These are phyloP conservation scores for Parazoanthus atlanticus DNA, from an alignment of 92 coral and sea anemone genomes.

Conservation along the genomic window DNA sequence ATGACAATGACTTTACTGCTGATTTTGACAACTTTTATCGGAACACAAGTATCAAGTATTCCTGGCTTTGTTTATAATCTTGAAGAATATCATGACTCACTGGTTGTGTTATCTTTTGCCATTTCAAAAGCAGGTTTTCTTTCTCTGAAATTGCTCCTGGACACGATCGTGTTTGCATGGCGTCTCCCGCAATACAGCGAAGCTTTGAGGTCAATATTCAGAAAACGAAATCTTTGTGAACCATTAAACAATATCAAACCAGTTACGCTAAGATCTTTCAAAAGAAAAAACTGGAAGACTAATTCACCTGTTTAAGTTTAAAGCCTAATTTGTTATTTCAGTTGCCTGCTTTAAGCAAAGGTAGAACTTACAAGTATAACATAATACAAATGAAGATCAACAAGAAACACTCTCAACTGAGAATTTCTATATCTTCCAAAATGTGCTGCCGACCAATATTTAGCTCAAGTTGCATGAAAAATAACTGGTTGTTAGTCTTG, in stretches of 20 bases:
- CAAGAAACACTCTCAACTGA: too few relatives aligned
- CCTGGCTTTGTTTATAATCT: neutral
- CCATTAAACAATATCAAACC: neutral
- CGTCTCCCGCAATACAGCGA: constrained; percentile 2
- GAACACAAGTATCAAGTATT: neutral
- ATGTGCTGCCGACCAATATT: too few relatives aligned
- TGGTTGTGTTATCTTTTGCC: neutral
- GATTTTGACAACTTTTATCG: neutral
- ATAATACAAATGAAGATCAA: too few relatives aligned
- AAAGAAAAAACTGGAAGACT: too few relatives aligned
- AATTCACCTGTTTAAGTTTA: too few relatives aligned
- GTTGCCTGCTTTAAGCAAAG: too few relatives aligned
- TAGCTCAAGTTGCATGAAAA: too few relatives aligned
- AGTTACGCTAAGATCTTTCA: neutral
- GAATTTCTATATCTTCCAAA: too few relatives aligned
- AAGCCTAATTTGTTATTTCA: too few relatives aligned
- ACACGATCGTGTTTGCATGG: neutral
- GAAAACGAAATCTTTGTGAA: neutral
- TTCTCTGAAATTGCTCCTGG: neutral
- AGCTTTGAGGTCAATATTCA: neutral
- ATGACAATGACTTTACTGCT: neutral
- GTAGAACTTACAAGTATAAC: too few relatives aligned
- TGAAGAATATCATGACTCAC: neutral
- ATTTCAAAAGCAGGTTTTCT: neutral
- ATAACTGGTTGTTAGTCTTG: too few relatives aligned